These are phyloP conservation scores for Ormyrus labotus DNA, from an alignment of 2,888 invertebrate genomes.

Conservation along the genomic window DNA sequence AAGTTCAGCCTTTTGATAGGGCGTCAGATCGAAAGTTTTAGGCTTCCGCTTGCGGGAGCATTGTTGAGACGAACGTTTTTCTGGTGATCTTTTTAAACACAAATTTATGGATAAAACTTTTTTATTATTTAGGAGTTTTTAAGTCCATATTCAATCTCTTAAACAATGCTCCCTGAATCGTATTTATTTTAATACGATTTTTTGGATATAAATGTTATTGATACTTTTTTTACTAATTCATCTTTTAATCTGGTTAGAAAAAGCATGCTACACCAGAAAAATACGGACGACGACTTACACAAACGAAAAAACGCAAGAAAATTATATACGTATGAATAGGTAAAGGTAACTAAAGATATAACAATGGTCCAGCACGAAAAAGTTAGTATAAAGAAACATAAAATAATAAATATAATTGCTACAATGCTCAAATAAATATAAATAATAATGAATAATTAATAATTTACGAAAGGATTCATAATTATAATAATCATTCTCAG, in stretches of 20 bases:
- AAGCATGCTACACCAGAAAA: conserved; percentile 71
- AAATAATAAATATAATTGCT: conserved; percentile 24
- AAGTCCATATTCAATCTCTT: background rate
- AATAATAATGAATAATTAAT: conserved; percentile 41
- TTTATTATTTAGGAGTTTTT: background rate
- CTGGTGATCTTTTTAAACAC: background rate
- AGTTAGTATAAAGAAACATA: conserved; percentile 8
- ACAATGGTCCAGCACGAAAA: background rate
- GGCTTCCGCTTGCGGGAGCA: conserved; percentile 24
- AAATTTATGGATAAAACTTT: background rate
- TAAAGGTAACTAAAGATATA: conserved; percentile 14
- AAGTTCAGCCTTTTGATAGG: conserved; percentile 31
- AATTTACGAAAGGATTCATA: conserved; percentile 16
- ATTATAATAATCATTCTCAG: conserved; percentile 31
- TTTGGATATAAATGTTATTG: conserved; percentile 33
- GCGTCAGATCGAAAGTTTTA: conserved; percentile 26
- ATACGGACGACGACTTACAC: conserved; percentile 70
- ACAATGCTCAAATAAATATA: conserved; percentile 56
- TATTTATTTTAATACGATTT: conserved; percentile 14
- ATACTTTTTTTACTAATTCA: conserved; percentile 13
- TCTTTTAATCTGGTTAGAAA: conserved; percentile 60
- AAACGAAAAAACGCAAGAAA: conserved; percentile 58
- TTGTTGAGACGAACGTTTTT: conserved; percentile 26
- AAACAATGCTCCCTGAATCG: conserved; percentile 17
- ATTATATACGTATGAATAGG: conserved; percentile 2